phyloP scores from a whole-genome alignment of 2,888 invertebrate genomes.

The Harmothoe impar region DNA sequence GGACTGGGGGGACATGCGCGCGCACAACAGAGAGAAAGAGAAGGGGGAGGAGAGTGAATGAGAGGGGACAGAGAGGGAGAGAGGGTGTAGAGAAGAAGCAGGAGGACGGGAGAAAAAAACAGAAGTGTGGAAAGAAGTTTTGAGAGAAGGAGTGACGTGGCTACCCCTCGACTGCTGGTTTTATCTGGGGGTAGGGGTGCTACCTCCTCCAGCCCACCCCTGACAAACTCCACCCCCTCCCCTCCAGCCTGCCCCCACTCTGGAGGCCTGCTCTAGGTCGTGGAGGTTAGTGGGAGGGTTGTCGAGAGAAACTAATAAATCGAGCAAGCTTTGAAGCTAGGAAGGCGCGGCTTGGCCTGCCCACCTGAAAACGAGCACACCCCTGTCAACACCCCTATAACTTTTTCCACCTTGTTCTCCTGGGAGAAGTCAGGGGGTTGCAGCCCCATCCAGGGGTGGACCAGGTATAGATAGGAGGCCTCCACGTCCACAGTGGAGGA shows the following conservation, averaged over 20 bases:
- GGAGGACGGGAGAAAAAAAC: background rate
- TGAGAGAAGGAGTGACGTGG: background rate
- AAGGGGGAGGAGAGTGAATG: background rate
- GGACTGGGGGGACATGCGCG: background rate
- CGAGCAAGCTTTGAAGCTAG: background rate
- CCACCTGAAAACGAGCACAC: background rate
- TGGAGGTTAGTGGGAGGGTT: background rate
- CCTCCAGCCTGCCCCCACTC: background rate
- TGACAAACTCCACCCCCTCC: background rate
- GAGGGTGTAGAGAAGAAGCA: background rate
- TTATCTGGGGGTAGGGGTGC: background rate
- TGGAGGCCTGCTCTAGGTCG: background rate
- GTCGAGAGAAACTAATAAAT: slow-evolving; percentile 25
- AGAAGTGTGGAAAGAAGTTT: background rate
- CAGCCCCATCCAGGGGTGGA: background rate
- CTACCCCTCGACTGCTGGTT: background rate
- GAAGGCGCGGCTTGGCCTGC: slow-evolving; percentile 7
- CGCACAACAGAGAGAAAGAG: background rate
- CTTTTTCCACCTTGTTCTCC: background rate
- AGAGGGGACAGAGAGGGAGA: background rate
- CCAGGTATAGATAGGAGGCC: background rate
- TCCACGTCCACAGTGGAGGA: background rate
- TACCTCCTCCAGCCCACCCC: background rate
- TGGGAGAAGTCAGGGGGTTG: background rate
- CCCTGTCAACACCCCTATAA: slow-evolving; percentile 24